phyloP scores from a whole-genome alignment of 2,888 invertebrate species.

The Graphium colonna region DNA sequence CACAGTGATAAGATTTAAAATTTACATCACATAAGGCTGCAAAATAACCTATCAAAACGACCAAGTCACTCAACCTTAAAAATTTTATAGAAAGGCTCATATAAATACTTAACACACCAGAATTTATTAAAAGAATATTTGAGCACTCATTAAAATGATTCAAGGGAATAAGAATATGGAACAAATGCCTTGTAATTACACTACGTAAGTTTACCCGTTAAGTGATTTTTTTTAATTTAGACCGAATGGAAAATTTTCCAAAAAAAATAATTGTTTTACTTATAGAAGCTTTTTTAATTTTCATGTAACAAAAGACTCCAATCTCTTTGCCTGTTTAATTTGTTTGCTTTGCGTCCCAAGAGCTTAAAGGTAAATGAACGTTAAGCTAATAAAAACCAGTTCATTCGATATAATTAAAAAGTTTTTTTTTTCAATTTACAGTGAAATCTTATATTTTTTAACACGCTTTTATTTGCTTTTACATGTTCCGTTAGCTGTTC shows the following conservation, averaged over 20 bases:
- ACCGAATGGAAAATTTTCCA: neutral
- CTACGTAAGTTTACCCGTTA: neutral
- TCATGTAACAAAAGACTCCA: neutral
- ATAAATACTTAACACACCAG: no score
- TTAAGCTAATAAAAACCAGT: neutral
- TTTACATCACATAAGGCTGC: no score
- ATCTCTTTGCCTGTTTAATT: neutral
- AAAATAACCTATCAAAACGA: no score
- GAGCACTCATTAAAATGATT: neutral
- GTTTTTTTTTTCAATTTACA: neutral
- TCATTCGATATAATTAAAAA: no score
- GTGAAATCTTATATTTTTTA: no score
- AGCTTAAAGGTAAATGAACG: neutral
- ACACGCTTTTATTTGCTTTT: no score
- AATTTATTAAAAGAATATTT: no score
- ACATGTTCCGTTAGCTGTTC: no score
- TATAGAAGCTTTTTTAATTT: constrained; percentile 8
- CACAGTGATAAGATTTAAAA: no score
- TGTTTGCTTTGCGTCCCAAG: neutral
- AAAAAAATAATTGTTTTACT: constrained; percentile 3
- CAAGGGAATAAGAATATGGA: neutral
- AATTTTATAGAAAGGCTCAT: no score
- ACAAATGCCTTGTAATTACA: neutral
- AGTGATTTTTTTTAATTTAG: neutral
- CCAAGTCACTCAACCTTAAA: no score